Conservation (phyloP, 2,888 invertebrate species). For the Tipula helvola region DNA sequence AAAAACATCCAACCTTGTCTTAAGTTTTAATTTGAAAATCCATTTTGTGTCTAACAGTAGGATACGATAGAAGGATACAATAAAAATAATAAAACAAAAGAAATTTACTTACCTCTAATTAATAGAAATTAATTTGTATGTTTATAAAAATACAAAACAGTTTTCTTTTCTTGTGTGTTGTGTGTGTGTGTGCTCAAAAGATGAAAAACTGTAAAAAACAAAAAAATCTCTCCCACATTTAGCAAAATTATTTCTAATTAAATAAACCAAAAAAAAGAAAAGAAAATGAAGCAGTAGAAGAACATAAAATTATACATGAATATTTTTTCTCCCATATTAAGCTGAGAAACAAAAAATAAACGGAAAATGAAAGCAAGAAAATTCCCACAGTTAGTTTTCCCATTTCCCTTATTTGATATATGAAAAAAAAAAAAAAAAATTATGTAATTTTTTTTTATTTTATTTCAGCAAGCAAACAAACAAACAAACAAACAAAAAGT, state of each 20-base stretch:
- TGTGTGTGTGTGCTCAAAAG: not conserved
- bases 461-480: not conserved
- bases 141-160: not conserved
- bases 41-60: not conserved
- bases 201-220: not conserved
- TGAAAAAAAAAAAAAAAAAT: not conserved
- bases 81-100: not conserved
- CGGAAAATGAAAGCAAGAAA: not conserved
- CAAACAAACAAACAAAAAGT: not conserved
- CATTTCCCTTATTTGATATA: not conserved
- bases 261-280: not conserved
- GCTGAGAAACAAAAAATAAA: not conserved
- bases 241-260: not conserved
- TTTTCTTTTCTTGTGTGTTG: not conserved
- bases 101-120: not conserved
- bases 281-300: not conserved
- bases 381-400: not conserved
- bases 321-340: not conserved
- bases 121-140: not conserved
- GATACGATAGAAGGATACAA: not conserved
- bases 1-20: not conserved
- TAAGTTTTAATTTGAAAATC: not conserved
- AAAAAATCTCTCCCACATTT: not conserved
- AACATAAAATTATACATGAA: not conserved
- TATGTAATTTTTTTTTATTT: not conserved